A percentile compares a stretch with the other conserved stretches of the same genome.
Conservation (phyloP, 2,113 vertebrate genomes). For the Pipra filicauda region DNA sequence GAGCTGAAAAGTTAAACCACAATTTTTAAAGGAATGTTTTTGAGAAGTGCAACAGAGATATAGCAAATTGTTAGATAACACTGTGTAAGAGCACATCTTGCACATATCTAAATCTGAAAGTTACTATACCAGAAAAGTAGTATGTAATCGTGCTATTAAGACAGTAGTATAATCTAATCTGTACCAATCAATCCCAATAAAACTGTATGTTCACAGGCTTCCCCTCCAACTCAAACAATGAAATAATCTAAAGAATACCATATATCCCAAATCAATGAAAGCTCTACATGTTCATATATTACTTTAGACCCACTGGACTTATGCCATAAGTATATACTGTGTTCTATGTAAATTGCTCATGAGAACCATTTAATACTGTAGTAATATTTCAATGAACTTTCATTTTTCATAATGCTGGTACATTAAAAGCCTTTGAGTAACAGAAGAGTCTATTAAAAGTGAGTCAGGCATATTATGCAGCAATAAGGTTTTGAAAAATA, state of each 20-base stretch:
- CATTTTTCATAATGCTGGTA: background rate
- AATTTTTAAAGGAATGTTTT: background rate
- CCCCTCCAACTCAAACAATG: background rate
- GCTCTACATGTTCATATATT: background rate
- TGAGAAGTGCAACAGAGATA: background rate
- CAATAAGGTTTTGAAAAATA: constrained; percentile 25
- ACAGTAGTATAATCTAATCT: background rate
- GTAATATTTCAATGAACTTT: background rate
- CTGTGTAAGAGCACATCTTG: background rate
- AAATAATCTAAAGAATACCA: background rate
- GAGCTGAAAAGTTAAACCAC: background rate
- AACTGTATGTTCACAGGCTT: background rate
- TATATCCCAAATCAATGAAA: background rate
- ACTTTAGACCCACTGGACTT: background rate
- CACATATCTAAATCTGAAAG: background rate
- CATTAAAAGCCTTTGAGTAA: background rate
- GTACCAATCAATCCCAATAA: background rate
- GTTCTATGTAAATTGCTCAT: background rate
- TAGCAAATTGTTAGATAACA: background rate
- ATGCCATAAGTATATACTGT: background rate
- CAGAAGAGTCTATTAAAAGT: background rate
- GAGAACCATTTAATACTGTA: background rate
- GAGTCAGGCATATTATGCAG: background rate
- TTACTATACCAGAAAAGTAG: background rate
- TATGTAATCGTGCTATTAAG: background rate